Evolutionary conservation across 2,113 vertebrate genomes (phyloP).

Genomic region (Triplophysa tibetana): DNA sequence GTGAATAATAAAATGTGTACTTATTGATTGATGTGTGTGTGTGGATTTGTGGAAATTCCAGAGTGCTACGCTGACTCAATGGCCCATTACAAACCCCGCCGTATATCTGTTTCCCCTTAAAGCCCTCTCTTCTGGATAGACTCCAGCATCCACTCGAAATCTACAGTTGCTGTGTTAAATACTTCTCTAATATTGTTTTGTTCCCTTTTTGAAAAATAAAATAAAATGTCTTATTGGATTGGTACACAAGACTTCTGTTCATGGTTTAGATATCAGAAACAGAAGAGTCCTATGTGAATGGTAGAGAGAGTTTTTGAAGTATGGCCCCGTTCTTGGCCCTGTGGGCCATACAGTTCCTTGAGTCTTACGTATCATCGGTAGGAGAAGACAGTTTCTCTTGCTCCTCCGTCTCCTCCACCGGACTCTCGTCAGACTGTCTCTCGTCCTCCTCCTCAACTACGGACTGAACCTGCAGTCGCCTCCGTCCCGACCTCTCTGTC

Average conservation of each 20-base stretch:
- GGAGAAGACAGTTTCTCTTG: slow-evolving; percentile 75
- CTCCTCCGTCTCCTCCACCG: slow-evolving; percentile 76
- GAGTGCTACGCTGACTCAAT: slow-evolving; percentile 72
- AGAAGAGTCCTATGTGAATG: slow-evolving; percentile 57
- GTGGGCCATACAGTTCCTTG: slow-evolving; percentile 24
- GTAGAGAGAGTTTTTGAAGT: slow-evolving; percentile 44
- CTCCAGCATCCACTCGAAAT: slow-evolving; percentile 66
- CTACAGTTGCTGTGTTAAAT: slow-evolving; percentile 84
- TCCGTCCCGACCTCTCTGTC: slow-evolving; percentile 65
- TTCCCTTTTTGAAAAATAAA: slow-evolving; percentile 78
- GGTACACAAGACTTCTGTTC: slow-evolving; percentile 73
- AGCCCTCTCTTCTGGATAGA: slow-evolving; percentile 62
- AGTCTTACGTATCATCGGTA: slow-evolving; percentile 74
- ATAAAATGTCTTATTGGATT: slow-evolving; percentile 75
- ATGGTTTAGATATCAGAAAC: slow-evolving; percentile 69
- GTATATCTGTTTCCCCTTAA: slow-evolving; percentile 58
- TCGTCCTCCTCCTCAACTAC: slow-evolving; percentile 70
- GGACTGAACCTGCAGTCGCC: slow-evolving; percentile 53
- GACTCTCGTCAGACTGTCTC: slow-evolving; percentile 73
- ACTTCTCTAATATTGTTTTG: slow-evolving; percentile 74
- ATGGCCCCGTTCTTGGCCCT: slow-evolving; percentile 26
- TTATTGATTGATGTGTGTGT: slow-evolving; percentile 53
- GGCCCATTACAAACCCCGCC: slow-evolving; percentile 59
- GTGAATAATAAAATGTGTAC: slow-evolving; percentile 29
- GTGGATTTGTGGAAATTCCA: slow-evolving; percentile 68